Evolutionary conservation across 2,888 invertebrate genomes (phyloP).

Genomic region (Tenthredo scrophulariae): DNA sequence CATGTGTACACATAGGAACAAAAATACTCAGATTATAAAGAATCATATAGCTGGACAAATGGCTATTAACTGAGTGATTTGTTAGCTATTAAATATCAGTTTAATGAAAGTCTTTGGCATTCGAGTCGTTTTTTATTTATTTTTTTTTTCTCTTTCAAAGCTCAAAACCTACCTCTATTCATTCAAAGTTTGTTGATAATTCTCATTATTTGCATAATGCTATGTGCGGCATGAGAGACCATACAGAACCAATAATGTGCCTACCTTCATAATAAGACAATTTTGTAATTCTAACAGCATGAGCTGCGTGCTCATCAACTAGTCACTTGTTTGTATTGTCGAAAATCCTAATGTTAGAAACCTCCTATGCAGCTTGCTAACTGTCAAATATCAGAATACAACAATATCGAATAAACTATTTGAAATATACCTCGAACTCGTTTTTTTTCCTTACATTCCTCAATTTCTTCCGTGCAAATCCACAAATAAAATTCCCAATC

Average conservation of each 20-base stretch:
- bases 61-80: constrained; percentile 15
- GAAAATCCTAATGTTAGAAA: constrained; percentile 67
- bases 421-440: constrained; percentile 50
- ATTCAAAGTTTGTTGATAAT: constrained; percentile 26
- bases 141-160: not conserved
- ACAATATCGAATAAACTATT: constrained; percentile 75
- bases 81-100: constrained; percentile 15
- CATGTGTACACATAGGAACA: constrained; percentile 51
- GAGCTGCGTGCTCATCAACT: constrained; percentile 74
- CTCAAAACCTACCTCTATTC: constrained; percentile 20
- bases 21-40: constrained; percentile 25
- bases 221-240: constrained; percentile 36
- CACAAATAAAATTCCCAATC: not conserved
- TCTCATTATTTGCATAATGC: constrained; percentile 43
- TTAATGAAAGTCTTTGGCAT: not conserved
- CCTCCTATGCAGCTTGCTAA: constrained; percentile 70
- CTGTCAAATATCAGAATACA: constrained; percentile 68
- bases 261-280: constrained; percentile 60
- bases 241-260: constrained; percentile 70
- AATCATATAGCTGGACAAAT: constrained; percentile 13
- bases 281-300: constrained; percentile 66
- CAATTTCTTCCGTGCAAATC: not conserved
- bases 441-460: not conserved
- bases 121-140: not conserved
- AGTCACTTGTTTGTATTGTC: constrained; percentile 75